Base-by-base conservation (phyloP, 1,140 invertebrate species). In the Aleiodes sp. region DNA sequence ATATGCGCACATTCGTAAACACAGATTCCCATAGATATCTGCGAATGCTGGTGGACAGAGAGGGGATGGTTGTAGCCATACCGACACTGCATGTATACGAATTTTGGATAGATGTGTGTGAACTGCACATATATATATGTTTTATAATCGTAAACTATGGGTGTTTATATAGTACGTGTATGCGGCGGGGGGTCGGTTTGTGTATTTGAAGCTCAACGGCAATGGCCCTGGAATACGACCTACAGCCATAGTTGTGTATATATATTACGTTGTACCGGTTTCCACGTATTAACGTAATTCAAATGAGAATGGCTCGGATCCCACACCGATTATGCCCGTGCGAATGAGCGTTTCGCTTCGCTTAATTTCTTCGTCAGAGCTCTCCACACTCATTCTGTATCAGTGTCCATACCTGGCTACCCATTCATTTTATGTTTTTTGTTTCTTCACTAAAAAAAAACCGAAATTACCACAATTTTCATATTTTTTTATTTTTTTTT, bases 211-310 rank as follows among this genome's bases (percentile, higher is more conserved):
- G 63, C 43, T 29, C 26, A 65, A 52, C 16, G 14, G 28, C 28
- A 19, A 62, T 39, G 33, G 29, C 31, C 14, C 33, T 37, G 46
- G 62, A 65, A 52, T 56, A 56, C 35, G 63, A 65, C 43, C 63
- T 64, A 10, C 26, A 31, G 60, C 6, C 21, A 21, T 24, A 52
- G 19, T 4, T 24, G 19, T 52, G 31, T 52, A 24, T 52, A 52
- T 46, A 46, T 52, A 26, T 52, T 65, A 57, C 46, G 12, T 52
- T 12, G 7, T 29, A 52, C 19, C 63, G 7, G 26, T 41, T 65
- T 56, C 31, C 29, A 19, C 63, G 43, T 65, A 56, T 65, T 65
- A 65, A 21, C 21, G 63, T 56, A 65, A 65, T 65, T 65, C 43
- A 65, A 21, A 35, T 8, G 35, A 21, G 43, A 65, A 56, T 65